Base-by-base conservation (phyloP, 1,140 invertebrate genomes). In the Helicoverpa zea region DNA sequence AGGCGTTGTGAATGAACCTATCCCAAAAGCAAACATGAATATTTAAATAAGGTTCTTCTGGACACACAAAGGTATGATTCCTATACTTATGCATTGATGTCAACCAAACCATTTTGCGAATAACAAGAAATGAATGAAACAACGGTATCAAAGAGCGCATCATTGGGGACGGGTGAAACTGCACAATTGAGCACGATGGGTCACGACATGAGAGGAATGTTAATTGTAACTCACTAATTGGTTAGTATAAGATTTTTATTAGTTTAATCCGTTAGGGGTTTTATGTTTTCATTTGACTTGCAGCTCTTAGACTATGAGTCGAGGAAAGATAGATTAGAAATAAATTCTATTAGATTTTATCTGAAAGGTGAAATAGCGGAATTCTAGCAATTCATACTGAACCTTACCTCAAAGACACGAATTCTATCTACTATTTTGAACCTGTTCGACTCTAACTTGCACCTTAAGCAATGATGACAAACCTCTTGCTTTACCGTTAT, bases 151-250 rank as follows among this genome's bases (percentile, higher is more conserved):
- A 72, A 30, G 18, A 14, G 12, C 49, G 49, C 23, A 54, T 54
- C 68, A n/a, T 54, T 7, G 49, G 30, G 49, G 47, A 52, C 66
- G 63, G 63, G n/a, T 14, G 16, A 43, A 64, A 30, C 68, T 54
- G 68, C 23, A 72, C 52, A 72, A 72, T 30, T 72, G 18, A 54
- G 47, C 49, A 72, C 68, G 68, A 72, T 13, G n/a, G 68, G 68
- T 72, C 68, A 72, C 49, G 68, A 72, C 35, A 43, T 9, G 9
- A 43, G 16, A 58, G 23, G 23, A 61, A 61, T 13, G 23, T 11
- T 61, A 30, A 30, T 30, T 61, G 10, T 16, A 43, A 43, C 4
- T 43, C 5, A 23, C 58, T 61, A 61, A 61, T 61, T 61, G 58
- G 58, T 29, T 61, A 23, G 18, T 29, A 59, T 16, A n/a, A 59